A percentile compares a stretch with the other conserved stretches of the same genome.
These are phyloP conservation scores for Drosophila meridiana DNA, from an alignment of 2,888 invertebrate species.

Conservation along the genomic window DNA sequence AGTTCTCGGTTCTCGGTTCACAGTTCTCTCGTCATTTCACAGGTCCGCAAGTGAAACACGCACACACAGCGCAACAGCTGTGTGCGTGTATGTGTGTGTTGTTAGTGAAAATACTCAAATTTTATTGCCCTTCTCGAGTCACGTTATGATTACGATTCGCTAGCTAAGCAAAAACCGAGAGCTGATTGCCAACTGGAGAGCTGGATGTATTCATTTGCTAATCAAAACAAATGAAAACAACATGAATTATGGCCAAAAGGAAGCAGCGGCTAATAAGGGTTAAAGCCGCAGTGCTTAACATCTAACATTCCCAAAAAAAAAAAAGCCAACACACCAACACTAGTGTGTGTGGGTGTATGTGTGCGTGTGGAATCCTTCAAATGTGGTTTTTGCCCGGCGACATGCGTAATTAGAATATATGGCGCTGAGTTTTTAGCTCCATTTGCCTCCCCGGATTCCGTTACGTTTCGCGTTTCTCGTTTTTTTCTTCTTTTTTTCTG, in stretches of 20 bases:
- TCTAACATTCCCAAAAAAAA: conserved; percentile 40
- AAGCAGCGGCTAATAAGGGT: conserved; percentile 76
- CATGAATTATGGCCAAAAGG: conserved; percentile 69
- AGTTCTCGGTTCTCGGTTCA: conserved; percentile 11
- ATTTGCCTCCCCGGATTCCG: conserved; percentile 1
- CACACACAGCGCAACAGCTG: conserved; percentile 52
- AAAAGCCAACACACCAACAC: conserved; percentile 11
- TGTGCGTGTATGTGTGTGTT: conserved; percentile 29
- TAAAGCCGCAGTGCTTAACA: conserved; percentile 68
- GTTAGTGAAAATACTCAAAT: conserved; percentile 61
- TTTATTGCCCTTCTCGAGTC: conserved; percentile 71
- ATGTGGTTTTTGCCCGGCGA: conserved; percentile 57
- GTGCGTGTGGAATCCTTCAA: conserved; percentile 70
- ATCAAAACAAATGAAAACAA: conserved; percentile 82
- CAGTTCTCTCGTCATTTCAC: conserved; percentile 53
- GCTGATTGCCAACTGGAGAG: conserved; percentile 31
- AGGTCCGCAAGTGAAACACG: conserved; percentile 71
- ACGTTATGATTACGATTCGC: conserved; percentile 71
- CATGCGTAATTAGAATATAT: conserved; percentile 75
- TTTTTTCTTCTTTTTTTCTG: background rate
- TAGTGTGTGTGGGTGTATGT: conserved; percentile 8
- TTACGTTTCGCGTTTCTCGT: background rate
- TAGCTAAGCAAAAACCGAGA: conserved; percentile 43
- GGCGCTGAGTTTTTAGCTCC: conserved; percentile 49
- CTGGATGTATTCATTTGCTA: conserved; percentile 69